A percentile compares a stretch with the other conserved stretches of the same genome.
Evolutionary conservation across 2,888 invertebrate species (phyloP).

Genomic region (Tinea pellionella): DNA sequence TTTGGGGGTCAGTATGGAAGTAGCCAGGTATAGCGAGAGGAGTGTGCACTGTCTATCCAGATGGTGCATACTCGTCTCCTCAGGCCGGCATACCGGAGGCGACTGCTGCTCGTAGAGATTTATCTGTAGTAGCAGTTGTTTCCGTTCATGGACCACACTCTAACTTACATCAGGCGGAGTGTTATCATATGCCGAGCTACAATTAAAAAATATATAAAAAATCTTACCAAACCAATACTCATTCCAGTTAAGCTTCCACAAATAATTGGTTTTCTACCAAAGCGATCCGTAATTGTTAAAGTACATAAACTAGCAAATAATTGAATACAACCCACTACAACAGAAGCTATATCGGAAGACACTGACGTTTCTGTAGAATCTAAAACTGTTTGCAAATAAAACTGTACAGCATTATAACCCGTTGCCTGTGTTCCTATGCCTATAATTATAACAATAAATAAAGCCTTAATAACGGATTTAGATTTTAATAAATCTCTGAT

Average conservation of each 20-base stretch:
- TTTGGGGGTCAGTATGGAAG: too few species aligned
- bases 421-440: slow-evolving; percentile 25
- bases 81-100: too few species aligned
- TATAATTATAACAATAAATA: slow-evolving; percentile 24
- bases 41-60: too few species aligned
- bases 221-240: slow-evolving; percentile 32
- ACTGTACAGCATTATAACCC: slow-evolving; percentile 37
- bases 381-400: slow-evolving; percentile 42
- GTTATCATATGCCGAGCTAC: too few species aligned
- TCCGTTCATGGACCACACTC: too few species aligned
- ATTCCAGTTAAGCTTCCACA: slow-evolving; percentile 25
- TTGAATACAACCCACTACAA: slow-evolving; percentile 37
- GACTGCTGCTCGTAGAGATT: too few species aligned
- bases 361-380: slow-evolving; percentile 38
- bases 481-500: slow-evolving; percentile 23
- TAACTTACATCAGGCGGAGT: too few species aligned
- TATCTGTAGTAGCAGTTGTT: too few species aligned
- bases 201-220: neutral
- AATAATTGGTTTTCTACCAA: slow-evolving; percentile 31
- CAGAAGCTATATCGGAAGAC: slow-evolving; percentile 34
- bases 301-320: slow-evolving; percentile 34
- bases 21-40: too few species aligned
- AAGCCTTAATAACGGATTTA: slow-evolving; percentile 25
- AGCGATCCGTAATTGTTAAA: slow-evolving; percentile 27
- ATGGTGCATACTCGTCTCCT: too few species aligned